Evolutionary conservation across 30 jellyfish, hydroid and myxozoan species (phyloP), one percentile per base, ranked within the genome.

Genomic region (Cassiopea andromeda): DNA sequence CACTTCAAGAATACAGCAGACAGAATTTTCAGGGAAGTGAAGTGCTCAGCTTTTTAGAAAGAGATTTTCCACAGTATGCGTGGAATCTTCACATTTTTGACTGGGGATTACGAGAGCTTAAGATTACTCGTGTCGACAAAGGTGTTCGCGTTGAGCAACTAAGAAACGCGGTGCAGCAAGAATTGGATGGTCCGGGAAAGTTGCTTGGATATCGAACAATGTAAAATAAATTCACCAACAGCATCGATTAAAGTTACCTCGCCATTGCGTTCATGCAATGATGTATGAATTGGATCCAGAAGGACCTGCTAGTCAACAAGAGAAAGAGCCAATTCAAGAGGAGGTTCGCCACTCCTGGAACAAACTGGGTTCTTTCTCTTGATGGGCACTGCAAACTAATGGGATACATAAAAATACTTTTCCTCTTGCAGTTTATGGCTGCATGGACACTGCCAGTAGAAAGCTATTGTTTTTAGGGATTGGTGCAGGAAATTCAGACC

Each of bases 341-440:
- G 58, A 47, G 58, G 57, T 91, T 77, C 47, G 67, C 91, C 49
- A 81, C 89, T 44, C 46, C 16, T 48, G 93, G 94, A 5, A 66
- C 91, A 13, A 75, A 73, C 59, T 84, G 91, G 82, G 77, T 76
- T 27, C 58, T 49, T 44, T 82, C 97, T 16, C 49, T 83, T 9
- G 97, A 90, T 82, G 97, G 90, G 80, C 97, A 90, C 66, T 93
- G 38, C 82, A 91, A 91, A 78, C 83, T 91, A 49, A 91, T 82
- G 97, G 97, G 97, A 8, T 90, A 16, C 77, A 89, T 69, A 69
- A 90, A 90, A 14, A n/a, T 48, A 91, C 94, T 6, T 91, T 75
- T 72, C 97, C 97, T 15, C 77, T 83, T 9, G 93, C 93, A 70
- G 84, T 90, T 10, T 90, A 90, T 90, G 97, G 92, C 19, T 73